Evolutionary conservation across 2,113 vertebrate genomes (phyloP).

Genomic region (Anas platyrhynchos): DNA sequence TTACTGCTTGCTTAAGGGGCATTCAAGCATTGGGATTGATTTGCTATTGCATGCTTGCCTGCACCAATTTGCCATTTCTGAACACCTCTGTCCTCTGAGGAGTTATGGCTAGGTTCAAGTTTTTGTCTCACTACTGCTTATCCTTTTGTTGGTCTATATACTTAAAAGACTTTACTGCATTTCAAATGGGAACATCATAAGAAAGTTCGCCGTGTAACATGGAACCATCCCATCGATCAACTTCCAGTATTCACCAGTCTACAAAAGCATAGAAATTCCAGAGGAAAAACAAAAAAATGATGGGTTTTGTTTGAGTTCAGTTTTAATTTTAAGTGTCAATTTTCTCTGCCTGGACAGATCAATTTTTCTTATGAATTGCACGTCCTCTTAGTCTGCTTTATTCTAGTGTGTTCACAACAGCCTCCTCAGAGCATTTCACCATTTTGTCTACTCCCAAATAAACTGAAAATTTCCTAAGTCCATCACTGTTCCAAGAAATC

Average conservation of each 20-base stretch:
- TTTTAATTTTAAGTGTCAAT: constrained; percentile 40
- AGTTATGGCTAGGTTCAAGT: background rate
- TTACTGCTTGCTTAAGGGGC: background rate
- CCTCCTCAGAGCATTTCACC: background rate
- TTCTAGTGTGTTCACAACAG: background rate
- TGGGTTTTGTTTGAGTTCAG: constrained; percentile 28
- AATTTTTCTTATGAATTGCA: constrained; percentile 21
- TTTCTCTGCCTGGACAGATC: constrained; percentile 15
- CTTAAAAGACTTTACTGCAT: background rate
- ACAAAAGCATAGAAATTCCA: background rate
- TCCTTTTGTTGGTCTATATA: background rate
- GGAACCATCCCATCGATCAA: background rate
- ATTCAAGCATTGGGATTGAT: background rate
- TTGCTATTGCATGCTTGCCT: background rate
- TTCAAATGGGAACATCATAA: background rate
- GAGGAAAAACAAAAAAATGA: constrained; percentile 13
- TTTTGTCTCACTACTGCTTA: background rate
- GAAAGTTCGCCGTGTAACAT: background rate
- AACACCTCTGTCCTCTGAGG: background rate
- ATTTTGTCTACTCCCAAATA: background rate
- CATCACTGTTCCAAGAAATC: background rate
- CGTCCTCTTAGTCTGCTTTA: background rate
- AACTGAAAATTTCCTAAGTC: background rate
- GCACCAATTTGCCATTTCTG: background rate
- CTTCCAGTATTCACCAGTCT: background rate